phyloP scores from a whole-genome alignment of 2,888 invertebrate genomes.

The Melangyna quadrimaculata region DNA sequence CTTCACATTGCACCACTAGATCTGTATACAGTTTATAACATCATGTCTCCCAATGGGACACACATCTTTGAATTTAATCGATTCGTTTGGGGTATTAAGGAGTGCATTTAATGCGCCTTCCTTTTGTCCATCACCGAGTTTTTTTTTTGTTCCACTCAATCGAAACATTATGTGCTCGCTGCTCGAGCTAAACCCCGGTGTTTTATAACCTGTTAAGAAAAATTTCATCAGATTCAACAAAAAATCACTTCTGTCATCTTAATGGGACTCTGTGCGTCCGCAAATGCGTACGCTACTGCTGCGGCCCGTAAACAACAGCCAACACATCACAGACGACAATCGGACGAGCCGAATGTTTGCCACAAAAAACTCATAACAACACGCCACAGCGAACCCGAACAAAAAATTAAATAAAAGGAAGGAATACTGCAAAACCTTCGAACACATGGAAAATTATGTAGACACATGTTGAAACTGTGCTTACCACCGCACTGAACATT shows the following conservation, averaged over 20 bases:
- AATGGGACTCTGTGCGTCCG: constrained; percentile 64
- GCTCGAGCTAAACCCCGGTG: constrained; percentile 66
- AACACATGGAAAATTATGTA: constrained; percentile 71
- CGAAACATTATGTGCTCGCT: constrained; percentile 68
- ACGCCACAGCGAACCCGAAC: constrained; percentile 45
- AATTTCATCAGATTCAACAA: constrained; percentile 64
- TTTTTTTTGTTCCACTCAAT: constrained; percentile 63
- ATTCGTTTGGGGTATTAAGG: constrained; percentile 71
- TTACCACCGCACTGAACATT: constrained; percentile 38
- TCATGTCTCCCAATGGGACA: constrained; percentile 54
- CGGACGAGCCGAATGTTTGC: constrained; percentile 59
- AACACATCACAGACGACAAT: constrained; percentile 62
- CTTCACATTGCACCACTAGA: constrained; percentile 55
- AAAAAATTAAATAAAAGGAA: background rate
- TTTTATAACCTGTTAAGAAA: constrained; percentile 72
- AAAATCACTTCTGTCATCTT: constrained; percentile 69
- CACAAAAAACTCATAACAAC: constrained; percentile 68
- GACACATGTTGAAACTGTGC: constrained; percentile 68
- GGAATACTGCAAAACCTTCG: constrained; percentile 55
- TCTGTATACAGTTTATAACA: constrained; percentile 36
- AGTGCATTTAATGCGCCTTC: constrained; percentile 71
- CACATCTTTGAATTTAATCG: constrained; percentile 70
- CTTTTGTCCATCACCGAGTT: constrained; percentile 67
- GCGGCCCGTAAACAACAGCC: constrained; percentile 55
- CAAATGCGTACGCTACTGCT: constrained; percentile 65